Conservation (phyloP, 1,140 invertebrate species). For the Bombus fervidus region DNA sequence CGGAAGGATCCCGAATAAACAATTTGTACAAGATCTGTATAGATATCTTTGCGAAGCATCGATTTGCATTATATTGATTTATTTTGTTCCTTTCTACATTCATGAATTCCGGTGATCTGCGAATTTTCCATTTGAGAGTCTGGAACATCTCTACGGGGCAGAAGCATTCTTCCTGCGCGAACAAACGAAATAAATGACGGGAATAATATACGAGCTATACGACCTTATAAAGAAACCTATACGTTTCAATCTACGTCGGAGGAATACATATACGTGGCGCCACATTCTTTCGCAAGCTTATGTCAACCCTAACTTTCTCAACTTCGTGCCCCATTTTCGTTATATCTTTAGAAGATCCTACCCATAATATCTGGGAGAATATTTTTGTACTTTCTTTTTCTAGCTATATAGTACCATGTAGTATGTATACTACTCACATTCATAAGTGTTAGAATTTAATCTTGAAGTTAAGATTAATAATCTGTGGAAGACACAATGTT, state of each 20-base stretch:
- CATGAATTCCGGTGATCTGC: background rate
- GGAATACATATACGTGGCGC: background rate
- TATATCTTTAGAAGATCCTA: too few species aligned
- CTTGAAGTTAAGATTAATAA: too few species aligned
- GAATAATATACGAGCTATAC: background rate
- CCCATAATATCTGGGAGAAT: background rate
- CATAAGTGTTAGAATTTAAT: too few species aligned
- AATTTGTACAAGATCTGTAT: background rate
- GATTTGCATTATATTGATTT: constrained; percentile 13
- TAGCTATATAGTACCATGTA: background rate
- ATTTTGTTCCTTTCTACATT: background rate
- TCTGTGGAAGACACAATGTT: too few species aligned
- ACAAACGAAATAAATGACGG: constrained; percentile 9
- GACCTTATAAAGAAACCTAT: background rate
- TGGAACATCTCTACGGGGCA: constrained; percentile 6
- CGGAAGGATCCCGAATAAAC: background rate
- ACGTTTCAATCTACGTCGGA: background rate
- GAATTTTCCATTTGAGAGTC: background rate
- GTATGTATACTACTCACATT: background rate
- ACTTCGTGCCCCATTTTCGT: background rate
- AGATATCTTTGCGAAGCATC: background rate
- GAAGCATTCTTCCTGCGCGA: background rate
- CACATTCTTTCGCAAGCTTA: background rate
- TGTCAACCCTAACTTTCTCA: background rate
- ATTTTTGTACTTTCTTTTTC: background rate